Percentiles rank a stretch among this genome's conserved stretches.
Conservation (phyloP, 1,140 invertebrate genomes). For the Caenorhabditis brenneri region DNA sequence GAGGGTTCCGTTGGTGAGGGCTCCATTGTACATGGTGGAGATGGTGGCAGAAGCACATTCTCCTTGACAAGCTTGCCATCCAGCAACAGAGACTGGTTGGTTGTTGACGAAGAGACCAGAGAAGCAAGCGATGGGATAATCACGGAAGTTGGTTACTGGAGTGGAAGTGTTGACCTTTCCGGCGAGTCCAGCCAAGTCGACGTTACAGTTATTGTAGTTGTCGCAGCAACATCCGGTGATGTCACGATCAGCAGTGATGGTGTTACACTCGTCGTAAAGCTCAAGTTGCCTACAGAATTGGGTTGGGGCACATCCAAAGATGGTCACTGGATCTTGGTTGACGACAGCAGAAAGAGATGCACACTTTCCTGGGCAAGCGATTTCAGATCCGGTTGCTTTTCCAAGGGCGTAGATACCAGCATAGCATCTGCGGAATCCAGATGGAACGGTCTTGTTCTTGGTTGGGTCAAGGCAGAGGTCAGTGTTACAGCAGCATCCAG, state of each 20-base stretch:
- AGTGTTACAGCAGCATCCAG: conserved; percentile 53
- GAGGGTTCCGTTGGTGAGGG: not conserved
- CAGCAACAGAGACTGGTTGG: not conserved
- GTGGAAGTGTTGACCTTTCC: conserved; percentile 1
- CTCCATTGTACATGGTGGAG: not conserved
- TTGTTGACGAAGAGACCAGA: conserved; percentile 26
- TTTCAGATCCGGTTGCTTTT: not conserved
- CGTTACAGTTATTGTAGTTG: conserved; percentile 49
- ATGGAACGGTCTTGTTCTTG: conserved; percentile 11
- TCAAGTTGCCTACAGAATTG: not conserved
- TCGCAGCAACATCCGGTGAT: conserved; percentile 48
- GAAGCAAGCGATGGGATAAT: conserved; percentile 28
- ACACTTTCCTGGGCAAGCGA: conserved; percentile 39
- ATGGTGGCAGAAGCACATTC: conserved; percentile 33
- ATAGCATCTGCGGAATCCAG: conserved; percentile 9
- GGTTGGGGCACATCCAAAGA: conserved; percentile 14
- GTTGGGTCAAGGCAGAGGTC: conserved; percentile 47
- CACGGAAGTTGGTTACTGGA: not conserved
- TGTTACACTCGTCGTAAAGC: conserved; percentile 10
- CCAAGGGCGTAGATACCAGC: conserved; percentile 31
- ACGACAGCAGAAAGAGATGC: not conserved
- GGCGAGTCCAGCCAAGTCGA: conserved; percentile 7
- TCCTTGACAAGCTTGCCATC: conserved; percentile 41
- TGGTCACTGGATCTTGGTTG: not conserved
- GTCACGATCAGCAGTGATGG: not conserved